Conservation (phyloP, 2,888 invertebrate genomes). For the Megaustenia siamemsis region DNA sequence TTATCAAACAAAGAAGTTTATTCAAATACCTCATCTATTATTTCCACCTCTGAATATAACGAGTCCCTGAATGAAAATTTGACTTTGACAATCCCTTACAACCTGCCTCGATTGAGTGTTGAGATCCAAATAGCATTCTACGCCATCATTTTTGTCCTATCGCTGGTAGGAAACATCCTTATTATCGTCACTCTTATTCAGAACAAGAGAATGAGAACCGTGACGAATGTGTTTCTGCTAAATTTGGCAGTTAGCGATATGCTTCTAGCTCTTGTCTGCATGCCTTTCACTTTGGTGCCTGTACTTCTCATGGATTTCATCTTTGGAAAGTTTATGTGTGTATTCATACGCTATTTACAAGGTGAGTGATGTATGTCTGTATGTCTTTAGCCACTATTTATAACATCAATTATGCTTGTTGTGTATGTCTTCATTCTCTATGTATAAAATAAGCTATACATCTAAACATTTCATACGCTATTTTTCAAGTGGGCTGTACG, state of each 20-base stretch:
- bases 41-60: neutral
- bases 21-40: neutral
- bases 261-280: slow-evolving; percentile 89
- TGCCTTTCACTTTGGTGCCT: slow-evolving; percentile 88
- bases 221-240: slow-evolving; percentile 82
- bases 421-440: no score
- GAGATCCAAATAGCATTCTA: slow-evolving; percentile 85
- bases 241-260: slow-evolving; percentile 86
- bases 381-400: no score
- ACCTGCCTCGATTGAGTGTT: slow-evolving; percentile 53
- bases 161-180: slow-evolving; percentile 89
- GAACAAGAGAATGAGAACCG: slow-evolving; percentile 82
- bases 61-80: neutral
- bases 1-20: neutral
- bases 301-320: slow-evolving; percentile 86
- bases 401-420: no score
- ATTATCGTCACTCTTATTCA: slow-evolving; percentile 85
- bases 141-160: slow-evolving; percentile 87
- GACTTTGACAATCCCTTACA: neutral
- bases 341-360: slow-evolving; percentile 87
- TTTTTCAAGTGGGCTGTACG: no score
- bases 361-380: slow-evolving; percentile 82
- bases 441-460: no score
- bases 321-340: slow-evolving; percentile 88
- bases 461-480: no score